A percentile compares a stretch with the other conserved stretches of the same genome.
Conservation (phyloP, 2,113 vertebrate genomes). For the Dinomys branickii region DNA sequence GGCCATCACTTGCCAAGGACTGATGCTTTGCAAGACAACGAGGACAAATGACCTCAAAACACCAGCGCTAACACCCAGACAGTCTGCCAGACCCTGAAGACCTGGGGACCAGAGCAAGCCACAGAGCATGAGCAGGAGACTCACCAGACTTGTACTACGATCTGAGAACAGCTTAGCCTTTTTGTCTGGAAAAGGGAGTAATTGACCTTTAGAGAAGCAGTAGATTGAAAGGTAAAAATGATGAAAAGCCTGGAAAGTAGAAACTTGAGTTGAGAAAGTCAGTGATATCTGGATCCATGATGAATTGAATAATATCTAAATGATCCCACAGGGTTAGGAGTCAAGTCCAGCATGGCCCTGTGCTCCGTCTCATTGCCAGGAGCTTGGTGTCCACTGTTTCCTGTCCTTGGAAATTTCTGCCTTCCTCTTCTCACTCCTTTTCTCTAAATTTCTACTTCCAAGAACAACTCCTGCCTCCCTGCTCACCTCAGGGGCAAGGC, state of each 20-base stretch:
- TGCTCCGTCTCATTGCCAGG: background rate
- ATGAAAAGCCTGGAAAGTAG: constrained; percentile 7
- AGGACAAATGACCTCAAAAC: background rate
- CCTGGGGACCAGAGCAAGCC: background rate
- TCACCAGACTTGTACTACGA: background rate
- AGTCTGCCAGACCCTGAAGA: background rate
- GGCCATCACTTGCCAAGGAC: background rate
- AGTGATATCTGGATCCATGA: background rate
- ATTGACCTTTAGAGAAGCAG: background rate
- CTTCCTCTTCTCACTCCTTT: background rate
- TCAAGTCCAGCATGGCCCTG: background rate
- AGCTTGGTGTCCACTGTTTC: background rate
- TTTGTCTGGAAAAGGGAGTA: background rate
- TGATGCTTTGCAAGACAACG: background rate
- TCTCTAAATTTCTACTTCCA: background rate
- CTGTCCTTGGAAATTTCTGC: background rate
- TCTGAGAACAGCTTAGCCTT: background rate
- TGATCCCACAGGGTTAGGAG: background rate
- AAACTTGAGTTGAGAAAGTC: background rate
- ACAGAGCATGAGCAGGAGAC: background rate
- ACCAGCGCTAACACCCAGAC: background rate
- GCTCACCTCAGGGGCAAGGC: background rate
- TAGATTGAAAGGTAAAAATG: constrained; percentile 37
- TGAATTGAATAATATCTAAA: background rate
- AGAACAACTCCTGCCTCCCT: background rate